Conservation (phyloP, 2,113 vertebrate species). For the Nyctereutes procyonoides region DNA sequence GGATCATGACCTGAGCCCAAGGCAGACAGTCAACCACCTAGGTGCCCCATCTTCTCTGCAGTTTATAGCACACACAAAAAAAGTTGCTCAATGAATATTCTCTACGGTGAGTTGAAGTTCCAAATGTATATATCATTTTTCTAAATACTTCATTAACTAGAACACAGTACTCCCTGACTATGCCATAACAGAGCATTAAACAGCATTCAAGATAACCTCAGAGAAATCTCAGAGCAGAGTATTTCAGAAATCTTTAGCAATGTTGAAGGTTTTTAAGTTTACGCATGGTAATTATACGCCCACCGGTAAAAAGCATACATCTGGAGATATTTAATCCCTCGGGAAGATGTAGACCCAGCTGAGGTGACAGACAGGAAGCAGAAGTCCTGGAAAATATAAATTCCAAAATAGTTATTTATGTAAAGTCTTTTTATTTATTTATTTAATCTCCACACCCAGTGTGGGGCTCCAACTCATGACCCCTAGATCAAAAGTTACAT, state of each 20-base stretch:
- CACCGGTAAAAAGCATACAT: neutral
- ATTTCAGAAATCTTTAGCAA: neutral
- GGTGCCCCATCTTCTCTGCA: neutral
- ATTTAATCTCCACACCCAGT: neutral
- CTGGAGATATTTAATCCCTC: neutral
- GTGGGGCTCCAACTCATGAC: neutral
- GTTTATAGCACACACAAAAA: neutral
- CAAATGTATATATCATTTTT: neutral
- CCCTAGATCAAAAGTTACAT: neutral
- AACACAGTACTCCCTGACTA: neutral
- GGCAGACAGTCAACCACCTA: too few relatives aligned
- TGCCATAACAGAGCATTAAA: neutral
- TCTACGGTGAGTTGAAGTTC: neutral
- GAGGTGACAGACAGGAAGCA: neutral
- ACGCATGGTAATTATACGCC: neutral
- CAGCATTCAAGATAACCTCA: neutral
- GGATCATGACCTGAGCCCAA: too few relatives aligned
- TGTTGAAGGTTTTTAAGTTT: constrained; percentile 11
- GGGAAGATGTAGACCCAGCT: neutral
- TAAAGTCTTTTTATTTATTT: neutral
- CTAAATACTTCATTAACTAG: neutral
- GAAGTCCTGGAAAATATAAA: neutral
- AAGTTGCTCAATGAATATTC: neutral
- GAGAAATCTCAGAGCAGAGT: neutral
- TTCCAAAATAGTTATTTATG: neutral